A percentile compares a stretch with the other conserved stretches of the same genome.
These are phyloP conservation scores for Synodontis membranacea DNA, from an alignment of 2,113 vertebrate genomes.

Conservation along the genomic window DNA sequence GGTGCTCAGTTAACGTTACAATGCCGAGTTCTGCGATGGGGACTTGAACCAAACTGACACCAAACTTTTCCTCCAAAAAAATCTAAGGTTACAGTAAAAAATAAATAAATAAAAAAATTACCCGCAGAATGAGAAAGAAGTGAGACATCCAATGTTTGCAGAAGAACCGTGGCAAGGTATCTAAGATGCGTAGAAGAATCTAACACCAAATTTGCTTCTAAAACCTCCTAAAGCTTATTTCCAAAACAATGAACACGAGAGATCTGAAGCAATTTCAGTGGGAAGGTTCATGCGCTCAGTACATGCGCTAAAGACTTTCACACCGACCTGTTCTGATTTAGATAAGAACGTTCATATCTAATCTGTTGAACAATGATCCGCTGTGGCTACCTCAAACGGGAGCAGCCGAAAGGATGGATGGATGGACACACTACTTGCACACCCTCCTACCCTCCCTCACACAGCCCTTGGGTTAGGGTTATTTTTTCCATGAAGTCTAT, in stretches of 20 bases:
- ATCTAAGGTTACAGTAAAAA: not conserved
- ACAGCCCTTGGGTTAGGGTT: too few species aligned
- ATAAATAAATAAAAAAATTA: not conserved
- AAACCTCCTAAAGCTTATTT: not conserved
- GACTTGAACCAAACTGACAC: not conserved
- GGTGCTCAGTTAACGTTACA: not conserved
- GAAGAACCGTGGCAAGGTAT: not conserved
- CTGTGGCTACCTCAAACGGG: too few species aligned
- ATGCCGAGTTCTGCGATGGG: not conserved
- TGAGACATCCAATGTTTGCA: not conserved
- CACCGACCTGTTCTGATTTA: not conserved
- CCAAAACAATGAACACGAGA: not conserved
- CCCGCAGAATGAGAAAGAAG: not conserved
- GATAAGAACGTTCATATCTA: slow-evolving; percentile 18
- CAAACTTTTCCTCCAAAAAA: not conserved
- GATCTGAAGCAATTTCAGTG: too few species aligned
- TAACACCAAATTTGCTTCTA: not conserved
- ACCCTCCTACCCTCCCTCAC: too few species aligned
- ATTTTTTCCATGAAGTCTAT: too few species aligned
- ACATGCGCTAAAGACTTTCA: not conserved
- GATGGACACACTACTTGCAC: too few species aligned
- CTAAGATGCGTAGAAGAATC: not conserved
- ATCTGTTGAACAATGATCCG: too few species aligned
- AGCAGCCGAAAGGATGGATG: too few species aligned
- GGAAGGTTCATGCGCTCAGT: not conserved